Evolutionary conservation across 1,140 invertebrate genomes (phyloP).

Genomic region (Drosophila nebulosa): DNA sequence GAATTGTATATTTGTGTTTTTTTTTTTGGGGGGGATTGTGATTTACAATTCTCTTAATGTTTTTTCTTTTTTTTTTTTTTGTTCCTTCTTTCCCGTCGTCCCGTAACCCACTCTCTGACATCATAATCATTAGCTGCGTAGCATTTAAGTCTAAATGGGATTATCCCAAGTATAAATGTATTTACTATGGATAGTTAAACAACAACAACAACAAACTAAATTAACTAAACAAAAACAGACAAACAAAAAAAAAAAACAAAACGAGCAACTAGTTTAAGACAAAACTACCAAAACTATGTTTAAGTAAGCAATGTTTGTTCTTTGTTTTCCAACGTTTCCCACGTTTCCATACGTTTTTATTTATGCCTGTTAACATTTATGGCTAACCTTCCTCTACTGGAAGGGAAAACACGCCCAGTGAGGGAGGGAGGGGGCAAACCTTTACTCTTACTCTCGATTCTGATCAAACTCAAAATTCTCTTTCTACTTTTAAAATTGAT

Average conservation of each 20-base stretch:
- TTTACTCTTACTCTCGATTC: background rate
- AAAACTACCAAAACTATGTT: constrained; percentile 71
- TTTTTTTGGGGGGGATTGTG: too few species aligned
- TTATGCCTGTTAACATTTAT: too few species aligned
- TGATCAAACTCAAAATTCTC: background rate
- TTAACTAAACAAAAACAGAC: background rate
- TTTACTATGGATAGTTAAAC: constrained; percentile 63
- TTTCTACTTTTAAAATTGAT: background rate
- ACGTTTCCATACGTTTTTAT: constrained; percentile 15
- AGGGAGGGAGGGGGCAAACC: too few species aligned
- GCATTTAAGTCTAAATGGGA: constrained; percentile 42
- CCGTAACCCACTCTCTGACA: constrained; percentile 24
- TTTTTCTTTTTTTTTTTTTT: background rate
- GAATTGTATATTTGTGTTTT: constrained; percentile 19
- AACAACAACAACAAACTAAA: constrained; percentile 5
- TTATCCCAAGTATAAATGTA: constrained; percentile 37
- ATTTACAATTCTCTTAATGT: background rate
- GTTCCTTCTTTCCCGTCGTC: background rate
- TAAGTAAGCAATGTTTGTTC: constrained; percentile 48
- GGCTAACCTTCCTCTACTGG: too few species aligned
- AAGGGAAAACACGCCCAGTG: too few species aligned
- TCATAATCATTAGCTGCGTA: constrained; percentile 63
- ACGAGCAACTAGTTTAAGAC: constrained; percentile 60
- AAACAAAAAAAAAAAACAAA: constrained; percentile 12
- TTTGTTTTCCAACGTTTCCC: constrained; percentile 10